Evolutionary conservation across 1,140 invertebrate genomes (phyloP).

Genomic region (Tribolium castaneum): DNA sequence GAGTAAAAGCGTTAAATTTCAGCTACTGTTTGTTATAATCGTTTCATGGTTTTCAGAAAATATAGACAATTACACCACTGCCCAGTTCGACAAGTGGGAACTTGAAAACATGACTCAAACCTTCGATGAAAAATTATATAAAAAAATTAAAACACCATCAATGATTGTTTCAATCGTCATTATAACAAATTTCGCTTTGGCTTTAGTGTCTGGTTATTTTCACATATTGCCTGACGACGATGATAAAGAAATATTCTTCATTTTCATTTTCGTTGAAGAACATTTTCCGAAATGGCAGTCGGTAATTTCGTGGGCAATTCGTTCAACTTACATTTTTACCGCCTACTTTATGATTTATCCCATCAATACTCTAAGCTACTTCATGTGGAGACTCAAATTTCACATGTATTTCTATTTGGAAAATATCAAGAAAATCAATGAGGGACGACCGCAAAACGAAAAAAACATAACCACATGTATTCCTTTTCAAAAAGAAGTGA

Average conservation of each 20-base stretch:
- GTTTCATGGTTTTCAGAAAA: background rate
- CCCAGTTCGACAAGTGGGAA: background rate
- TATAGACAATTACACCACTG: background rate
- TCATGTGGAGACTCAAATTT: background rate
- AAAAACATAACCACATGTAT: background rate
- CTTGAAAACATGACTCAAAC: background rate
- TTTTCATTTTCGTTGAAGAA: background rate
- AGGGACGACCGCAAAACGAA: background rate
- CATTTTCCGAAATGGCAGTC: background rate
- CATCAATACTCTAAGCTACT: background rate
- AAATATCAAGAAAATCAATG: background rate
- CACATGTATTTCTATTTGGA: background rate
- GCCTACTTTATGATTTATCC: background rate
- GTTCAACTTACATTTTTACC: background rate
- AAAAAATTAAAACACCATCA: background rate
- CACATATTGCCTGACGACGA: background rate
- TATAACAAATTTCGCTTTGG: background rate
- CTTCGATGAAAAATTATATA: background rate
- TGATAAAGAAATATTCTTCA: background rate
- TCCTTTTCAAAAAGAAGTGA: background rate
- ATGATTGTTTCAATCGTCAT: background rate
- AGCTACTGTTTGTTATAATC: background rate
- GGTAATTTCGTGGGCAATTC: background rate
- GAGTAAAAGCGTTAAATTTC: background rate
- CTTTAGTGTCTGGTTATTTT: background rate